Evolutionary conservation across 2,888 invertebrate species (phyloP).

Genomic region (Sylvicola fuscatus): DNA sequence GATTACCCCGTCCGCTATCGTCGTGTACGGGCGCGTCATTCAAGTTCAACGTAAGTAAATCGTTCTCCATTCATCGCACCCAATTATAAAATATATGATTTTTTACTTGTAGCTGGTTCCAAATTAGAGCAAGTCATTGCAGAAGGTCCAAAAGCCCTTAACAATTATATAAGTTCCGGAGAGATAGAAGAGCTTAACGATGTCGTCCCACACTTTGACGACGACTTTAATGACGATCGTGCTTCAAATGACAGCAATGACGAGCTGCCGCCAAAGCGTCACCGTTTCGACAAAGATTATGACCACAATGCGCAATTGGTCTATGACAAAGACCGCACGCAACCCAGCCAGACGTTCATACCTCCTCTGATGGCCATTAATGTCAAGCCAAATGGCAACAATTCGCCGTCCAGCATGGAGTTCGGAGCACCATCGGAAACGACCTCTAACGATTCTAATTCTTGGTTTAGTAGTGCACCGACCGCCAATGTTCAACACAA

Average conservation of each 20-base stretch:
- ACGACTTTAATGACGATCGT: slow-evolving; percentile 12
- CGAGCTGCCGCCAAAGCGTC: slow-evolving; percentile 15
- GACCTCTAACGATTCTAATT: too few relatives aligned
- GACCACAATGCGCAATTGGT: slow-evolving; percentile 23
- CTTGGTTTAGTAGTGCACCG: too few relatives aligned
- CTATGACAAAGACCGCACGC: slow-evolving; percentile 8
- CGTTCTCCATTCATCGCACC: not conserved
- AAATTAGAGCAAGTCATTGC: slow-evolving; percentile 54
- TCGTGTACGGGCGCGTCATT: slow-evolving; percentile 65
- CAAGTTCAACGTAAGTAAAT: slow-evolving; percentile 49
- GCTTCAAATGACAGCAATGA: not conserved
- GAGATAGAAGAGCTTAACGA: slow-evolving; percentile 63
- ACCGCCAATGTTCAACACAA: too few relatives aligned
- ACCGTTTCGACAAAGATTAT: slow-evolving; percentile 17
- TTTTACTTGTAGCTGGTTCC: slow-evolving; percentile 37
- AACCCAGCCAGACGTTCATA: slow-evolving; percentile 10
- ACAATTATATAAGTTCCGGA: slow-evolving; percentile 57
- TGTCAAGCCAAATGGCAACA: slow-evolving; percentile 11
- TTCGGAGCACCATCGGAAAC: not conserved
- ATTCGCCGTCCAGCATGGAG: not conserved
- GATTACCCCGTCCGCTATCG: slow-evolving; percentile 58
- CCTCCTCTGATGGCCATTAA: slow-evolving; percentile 17
- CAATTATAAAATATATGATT: not conserved
- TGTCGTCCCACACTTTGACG: slow-evolving; percentile 45
- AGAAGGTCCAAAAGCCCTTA: slow-evolving; percentile 56